Base-by-base conservation (phyloP, 2,888 invertebrate species). In the Netelia inedita region DNA sequence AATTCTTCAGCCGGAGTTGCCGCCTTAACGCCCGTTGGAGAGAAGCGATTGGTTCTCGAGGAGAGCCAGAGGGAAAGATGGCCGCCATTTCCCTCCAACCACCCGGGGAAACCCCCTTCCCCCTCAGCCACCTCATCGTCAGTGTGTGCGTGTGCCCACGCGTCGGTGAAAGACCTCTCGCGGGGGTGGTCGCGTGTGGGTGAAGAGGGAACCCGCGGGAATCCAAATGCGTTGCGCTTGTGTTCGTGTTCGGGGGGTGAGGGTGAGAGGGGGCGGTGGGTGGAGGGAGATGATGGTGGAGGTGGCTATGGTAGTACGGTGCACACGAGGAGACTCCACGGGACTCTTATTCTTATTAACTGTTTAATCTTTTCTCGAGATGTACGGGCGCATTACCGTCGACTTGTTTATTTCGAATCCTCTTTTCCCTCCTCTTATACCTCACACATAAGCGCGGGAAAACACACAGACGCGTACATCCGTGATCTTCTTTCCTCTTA, bases 321-420 rank as follows among this genome's bases (percentile, higher is more conserved):
- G 69, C 55, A 79, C 82, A 75, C 69, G 88, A 87, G 87, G 88
- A 82, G 86, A 86, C 85, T 86, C 86, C 88, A 89, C 89, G 91
- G 91, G 93, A 93, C 93, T 93, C 93, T 93, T 93, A 94, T 93
- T 94, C 93, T 93, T 93, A 93, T 93, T 93, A 93, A 93, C 93
- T 93, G 93, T 93, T 93, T 93, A 93, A 93, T 93, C 93, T 93
- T 93, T 93, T 92, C 91, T 86, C 91, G 92, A 92, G 93, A 93
- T 91, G 91, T 93, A 93, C 92, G 93, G 90, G 88, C 89, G 89
- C 93, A 93, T 93, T 93, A 92, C 91, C 89, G 89, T 88, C 87
- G 89, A 90, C 92, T 93, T 93, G 91, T 93, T 93, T 93, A 93
- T 93, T 92, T 90, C 89, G 88, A 81, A 85, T 86, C 79, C 76